phyloP scores from a whole-genome alignment of 2,113 vertebrate genomes.

The Microcebus lehilahytsara region DNA sequence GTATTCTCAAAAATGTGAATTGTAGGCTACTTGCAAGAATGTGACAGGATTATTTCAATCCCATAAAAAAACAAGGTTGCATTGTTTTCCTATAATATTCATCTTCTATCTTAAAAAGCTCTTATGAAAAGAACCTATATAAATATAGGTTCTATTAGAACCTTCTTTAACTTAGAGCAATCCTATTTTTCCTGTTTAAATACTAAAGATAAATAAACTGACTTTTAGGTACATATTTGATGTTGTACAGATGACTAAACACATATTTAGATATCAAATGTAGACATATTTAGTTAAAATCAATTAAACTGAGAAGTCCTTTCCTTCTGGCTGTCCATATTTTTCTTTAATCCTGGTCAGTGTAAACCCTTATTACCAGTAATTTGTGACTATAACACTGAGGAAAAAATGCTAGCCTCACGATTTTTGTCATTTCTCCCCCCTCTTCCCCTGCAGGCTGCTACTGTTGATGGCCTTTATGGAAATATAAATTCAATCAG shows the following conservation, averaged over 20 bases:
- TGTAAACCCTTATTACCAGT: conserved; percentile 84
- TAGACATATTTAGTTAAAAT: conserved; percentile 83
- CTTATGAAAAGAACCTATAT: conserved; percentile 67
- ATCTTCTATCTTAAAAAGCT: conserved; percentile 56
- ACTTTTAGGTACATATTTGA: conserved; percentile 67
- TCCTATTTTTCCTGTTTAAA: conserved; percentile 71
- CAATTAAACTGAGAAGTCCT: conserved; percentile 81
- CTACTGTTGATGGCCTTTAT: conserved; percentile 92
- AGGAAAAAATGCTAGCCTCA: conserved; percentile 84
- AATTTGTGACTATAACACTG: conserved; percentile 83
- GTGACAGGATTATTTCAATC: conserved; percentile 36
- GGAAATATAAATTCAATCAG: conserved; percentile 96
- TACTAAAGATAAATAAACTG: conserved; percentile 38
- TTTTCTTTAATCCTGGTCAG: conserved; percentile 84
- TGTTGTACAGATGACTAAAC: conserved; percentile 72
- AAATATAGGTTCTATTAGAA: conserved; percentile 34
- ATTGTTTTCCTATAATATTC: conserved; percentile 12
- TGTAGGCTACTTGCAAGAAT: conserved; percentile 36
- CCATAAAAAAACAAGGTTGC: conserved; percentile 53
- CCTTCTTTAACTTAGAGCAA: conserved; percentile 61
- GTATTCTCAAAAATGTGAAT: conserved; percentile 67
- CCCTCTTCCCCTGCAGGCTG: conserved; percentile 86
- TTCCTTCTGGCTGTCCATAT: conserved; percentile 81
- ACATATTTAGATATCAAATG: conserved; percentile 82
- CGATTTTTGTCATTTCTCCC: conserved; percentile 85